phyloP scores from a whole-genome alignment of 2,888 invertebrate genomes.

The Mechanitis messenoides region DNA sequence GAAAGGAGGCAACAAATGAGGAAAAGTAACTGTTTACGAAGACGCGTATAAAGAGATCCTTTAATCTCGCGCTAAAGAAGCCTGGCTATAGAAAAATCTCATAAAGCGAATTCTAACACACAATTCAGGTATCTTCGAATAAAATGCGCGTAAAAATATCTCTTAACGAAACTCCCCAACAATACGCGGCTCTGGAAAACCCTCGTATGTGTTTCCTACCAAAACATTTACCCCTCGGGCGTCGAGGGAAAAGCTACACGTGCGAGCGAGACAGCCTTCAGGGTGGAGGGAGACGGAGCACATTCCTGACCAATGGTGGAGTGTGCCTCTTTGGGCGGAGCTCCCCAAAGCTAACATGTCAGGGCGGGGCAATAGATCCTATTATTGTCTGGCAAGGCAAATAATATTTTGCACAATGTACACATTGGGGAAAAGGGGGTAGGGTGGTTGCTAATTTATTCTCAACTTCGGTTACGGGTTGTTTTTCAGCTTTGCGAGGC shows the following conservation, averaged over 20 bases:
- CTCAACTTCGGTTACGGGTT: slow-evolving; percentile 76
- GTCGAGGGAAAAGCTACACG: slow-evolving; percentile 70
- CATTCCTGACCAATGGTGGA: slow-evolving; percentile 50
- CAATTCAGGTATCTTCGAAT: slow-evolving; percentile 73
- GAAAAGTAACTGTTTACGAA: slow-evolving; percentile 54
- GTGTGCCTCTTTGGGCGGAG: slow-evolving; percentile 54
- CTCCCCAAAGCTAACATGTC: slow-evolving; percentile 74
- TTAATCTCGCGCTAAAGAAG: slow-evolving; percentile 58
- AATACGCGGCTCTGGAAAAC: slow-evolving; percentile 69
- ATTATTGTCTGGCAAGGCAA: slow-evolving; percentile 81
- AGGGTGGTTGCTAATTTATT: slow-evolving; percentile 72
- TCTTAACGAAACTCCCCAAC: slow-evolving; percentile 53
- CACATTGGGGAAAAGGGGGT: slow-evolving; percentile 73
- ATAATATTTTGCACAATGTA: slow-evolving; percentile 85
- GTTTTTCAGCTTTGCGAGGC: slow-evolving; percentile 76
- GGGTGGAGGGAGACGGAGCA: slow-evolving; percentile 41
- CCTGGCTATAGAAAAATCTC: slow-evolving; percentile 63
- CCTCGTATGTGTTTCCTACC: slow-evolving; percentile 76
- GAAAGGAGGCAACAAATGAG: slow-evolving; percentile 42
- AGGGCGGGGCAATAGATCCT: slow-evolving; percentile 74
- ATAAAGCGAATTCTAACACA: slow-evolving; percentile 72
- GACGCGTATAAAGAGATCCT: slow-evolving; percentile 50
- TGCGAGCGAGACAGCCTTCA: slow-evolving; percentile 40
- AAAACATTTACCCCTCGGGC: slow-evolving; percentile 77
- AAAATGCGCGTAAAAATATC: slow-evolving; percentile 71